These are phyloP conservation scores for Leucopsar rothschildi DNA, from an alignment of 2,113 vertebrate species.

Conservation along the genomic window DNA sequence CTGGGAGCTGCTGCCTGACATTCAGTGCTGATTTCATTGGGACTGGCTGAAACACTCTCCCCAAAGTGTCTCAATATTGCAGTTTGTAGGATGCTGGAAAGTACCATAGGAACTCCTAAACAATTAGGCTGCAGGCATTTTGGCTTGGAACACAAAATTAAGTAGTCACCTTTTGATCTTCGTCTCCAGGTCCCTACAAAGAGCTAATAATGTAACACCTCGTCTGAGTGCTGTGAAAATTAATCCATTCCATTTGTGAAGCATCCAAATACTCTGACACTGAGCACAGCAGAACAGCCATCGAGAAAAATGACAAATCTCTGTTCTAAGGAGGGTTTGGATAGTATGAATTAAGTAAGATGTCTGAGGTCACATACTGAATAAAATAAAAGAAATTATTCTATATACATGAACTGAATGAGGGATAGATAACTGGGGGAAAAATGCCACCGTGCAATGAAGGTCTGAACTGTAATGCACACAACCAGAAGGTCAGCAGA, in stretches of 20 bases:
- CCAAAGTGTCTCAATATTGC: not conserved
- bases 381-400: not conserved
- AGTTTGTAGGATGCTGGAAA: not conserved
- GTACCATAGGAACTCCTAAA: not conserved
- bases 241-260: slow-evolving; percentile 8
- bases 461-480: not conserved
- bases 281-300: not conserved
- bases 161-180: slow-evolving; percentile 6
- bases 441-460: not conserved
- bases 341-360: not conserved
- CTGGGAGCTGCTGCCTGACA: not conserved
- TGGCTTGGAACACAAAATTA: slow-evolving; percentile 17
- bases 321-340: not conserved
- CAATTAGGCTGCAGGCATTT: not conserved
- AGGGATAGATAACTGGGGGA: not conserved
- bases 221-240: not conserved
- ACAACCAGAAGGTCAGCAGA: not conserved
- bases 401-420: not conserved
- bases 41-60: not conserved
- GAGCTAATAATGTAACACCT: not conserved
- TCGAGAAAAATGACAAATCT: slow-evolving; percentile 19
- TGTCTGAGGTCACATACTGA: not conserved
- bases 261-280: not conserved
- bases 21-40: accelerated
- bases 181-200: not conserved